phyloP scores from a whole-genome alignment of 2,888 invertebrate genomes.

The Meganola albula region DNA sequence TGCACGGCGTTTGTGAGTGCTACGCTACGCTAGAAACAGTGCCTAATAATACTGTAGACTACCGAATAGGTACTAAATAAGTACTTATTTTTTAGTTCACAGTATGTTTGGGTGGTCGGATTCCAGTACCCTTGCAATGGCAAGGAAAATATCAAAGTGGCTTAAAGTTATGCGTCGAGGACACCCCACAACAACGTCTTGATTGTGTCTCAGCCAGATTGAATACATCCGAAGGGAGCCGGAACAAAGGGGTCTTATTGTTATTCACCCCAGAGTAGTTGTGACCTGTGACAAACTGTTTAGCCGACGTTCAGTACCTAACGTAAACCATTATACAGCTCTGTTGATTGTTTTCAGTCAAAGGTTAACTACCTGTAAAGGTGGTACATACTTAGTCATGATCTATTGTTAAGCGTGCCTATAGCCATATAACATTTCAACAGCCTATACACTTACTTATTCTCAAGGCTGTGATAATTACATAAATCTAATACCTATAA shows the following conservation, averaged over 20 bases:
- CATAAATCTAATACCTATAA: too few species aligned
- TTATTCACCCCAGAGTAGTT: constrained; percentile 65
- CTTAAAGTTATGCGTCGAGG: constrained; percentile 32
- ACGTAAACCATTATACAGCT: constrained; percentile 14
- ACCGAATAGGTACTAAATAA: too few species aligned
- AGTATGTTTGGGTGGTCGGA: too few species aligned
- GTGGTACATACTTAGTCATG: constrained; percentile 17
- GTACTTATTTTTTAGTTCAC: too few species aligned
- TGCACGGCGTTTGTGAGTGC: too few species aligned
- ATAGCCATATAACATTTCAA: too few species aligned
- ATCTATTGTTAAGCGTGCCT: constrained; percentile 19
- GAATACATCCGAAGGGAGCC: constrained; percentile 57
- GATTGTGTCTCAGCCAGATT: constrained; percentile 64
- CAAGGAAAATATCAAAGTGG: too few species aligned
- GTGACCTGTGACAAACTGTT: constrained; percentile 61
- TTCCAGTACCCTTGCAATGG: too few species aligned
- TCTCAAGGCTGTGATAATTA: too few species aligned
- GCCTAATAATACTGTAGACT: too few species aligned
- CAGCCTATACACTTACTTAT: too few species aligned
- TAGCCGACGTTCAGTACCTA: constrained; percentile 26
- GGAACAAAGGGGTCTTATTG: constrained; percentile 70
- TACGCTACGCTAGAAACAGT: too few species aligned
- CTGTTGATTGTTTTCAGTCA: constrained; percentile 47
- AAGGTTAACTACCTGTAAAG: constrained; percentile 36
- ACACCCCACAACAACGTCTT: constrained; percentile 53